Conservation (phyloP, 2,113 vertebrate species). For the Calyptommatus sinebrachiatus region DNA sequence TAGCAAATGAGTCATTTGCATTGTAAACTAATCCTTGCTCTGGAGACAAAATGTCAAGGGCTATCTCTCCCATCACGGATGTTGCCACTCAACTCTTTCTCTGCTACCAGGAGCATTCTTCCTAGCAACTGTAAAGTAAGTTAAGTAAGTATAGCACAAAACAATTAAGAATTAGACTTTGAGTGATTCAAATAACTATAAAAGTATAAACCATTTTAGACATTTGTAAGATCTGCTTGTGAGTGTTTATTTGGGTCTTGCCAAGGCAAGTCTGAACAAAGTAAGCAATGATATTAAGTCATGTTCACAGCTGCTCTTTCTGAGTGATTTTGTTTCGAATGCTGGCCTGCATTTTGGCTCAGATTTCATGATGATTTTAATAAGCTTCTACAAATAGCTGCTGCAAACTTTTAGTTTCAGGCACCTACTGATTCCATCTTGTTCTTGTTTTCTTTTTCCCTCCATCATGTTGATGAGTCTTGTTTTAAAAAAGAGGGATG, state of each 20-base stretch:
- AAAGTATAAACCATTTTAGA: background rate
- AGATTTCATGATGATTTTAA: conserved; percentile 55
- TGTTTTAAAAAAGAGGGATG: too few relatives aligned
- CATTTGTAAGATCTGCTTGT: background rate
- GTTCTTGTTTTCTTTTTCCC: conserved; percentile 4
- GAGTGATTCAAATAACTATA: conserved; percentile 23
- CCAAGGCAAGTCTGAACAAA: background rate
- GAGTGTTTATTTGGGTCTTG: background rate
- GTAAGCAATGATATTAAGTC: conserved; percentile 29
- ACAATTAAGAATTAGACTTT: background rate
- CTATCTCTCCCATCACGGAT: background rate
- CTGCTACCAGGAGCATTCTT: background rate
- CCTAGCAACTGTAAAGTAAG: background rate
- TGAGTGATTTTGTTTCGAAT: conserved; percentile 60
- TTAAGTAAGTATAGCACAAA: background rate
- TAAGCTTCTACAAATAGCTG: conserved; percentile 58
- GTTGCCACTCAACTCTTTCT: background rate
- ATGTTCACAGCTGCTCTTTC: conserved; percentile 60
- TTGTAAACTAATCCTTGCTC: conserved; percentile 38
- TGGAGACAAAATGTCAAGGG: conserved; percentile 9
- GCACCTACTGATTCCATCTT: background rate
- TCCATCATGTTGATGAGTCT: conserved; percentile 11
- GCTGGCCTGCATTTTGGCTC: conserved; percentile 40
- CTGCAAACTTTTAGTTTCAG: conserved; percentile 34
- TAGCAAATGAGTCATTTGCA: conserved; percentile 11